Conservation (phyloP, 2,888 invertebrate species). For the Bursaphelenchus okinawaensis region DNA sequence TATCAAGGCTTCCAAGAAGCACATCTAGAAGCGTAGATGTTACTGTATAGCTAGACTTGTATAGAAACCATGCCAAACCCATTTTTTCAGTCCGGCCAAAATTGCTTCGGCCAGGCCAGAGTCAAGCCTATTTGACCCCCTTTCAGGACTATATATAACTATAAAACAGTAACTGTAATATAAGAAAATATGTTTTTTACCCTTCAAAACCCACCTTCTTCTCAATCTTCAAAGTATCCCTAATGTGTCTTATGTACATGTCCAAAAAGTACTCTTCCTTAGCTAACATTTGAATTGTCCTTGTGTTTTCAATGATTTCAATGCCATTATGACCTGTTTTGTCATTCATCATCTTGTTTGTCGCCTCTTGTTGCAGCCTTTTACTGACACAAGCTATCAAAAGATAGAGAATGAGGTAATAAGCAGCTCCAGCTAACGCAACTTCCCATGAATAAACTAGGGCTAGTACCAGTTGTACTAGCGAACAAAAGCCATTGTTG, state of each 20-base stretch:
- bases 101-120: too few species aligned
- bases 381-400: slow-evolving; percentile 59
- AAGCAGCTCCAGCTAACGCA: slow-evolving; percentile 58
- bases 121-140: too few species aligned
- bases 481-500: slow-evolving; percentile 57
- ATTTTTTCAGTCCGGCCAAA: too few species aligned
- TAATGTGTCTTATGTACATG: slow-evolving; percentile 16
- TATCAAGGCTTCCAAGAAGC: neutral
- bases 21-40: too few species aligned
- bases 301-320: slow-evolving; percentile 60
- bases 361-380: slow-evolving; percentile 56
- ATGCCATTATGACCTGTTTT: slow-evolving; percentile 52
- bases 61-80: too few species aligned
- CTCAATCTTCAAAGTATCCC: neutral
- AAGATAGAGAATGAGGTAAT: slow-evolving; percentile 58
- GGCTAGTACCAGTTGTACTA: slow-evolving; percentile 59
- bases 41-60: too few species aligned
- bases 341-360: neutral
- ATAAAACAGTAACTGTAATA: neutral
- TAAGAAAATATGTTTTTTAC: too few species aligned
- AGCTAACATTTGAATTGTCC: slow-evolving; percentile 60
- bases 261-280: slow-evolving; percentile 57
- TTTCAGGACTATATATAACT: neutral
- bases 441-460: slow-evolving; percentile 61
- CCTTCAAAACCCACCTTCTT: neutral